Base-by-base conservation (phyloP, 1,140 invertebrate genomes). In the Drosophila baimaii region DNA sequence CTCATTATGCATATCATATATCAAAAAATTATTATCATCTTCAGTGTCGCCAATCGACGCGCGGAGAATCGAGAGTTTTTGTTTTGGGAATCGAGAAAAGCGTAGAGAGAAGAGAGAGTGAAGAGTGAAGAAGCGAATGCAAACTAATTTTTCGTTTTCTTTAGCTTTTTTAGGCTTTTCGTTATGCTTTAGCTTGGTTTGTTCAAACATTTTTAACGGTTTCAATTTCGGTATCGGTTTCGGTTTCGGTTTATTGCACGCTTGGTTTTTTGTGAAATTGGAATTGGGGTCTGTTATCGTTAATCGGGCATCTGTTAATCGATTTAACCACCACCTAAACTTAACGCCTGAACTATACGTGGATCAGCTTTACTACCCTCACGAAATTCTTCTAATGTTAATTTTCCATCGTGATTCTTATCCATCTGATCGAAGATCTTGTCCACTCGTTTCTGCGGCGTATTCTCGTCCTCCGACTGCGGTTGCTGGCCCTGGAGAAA, bases 401-500 rank as follows among this genome's bases (percentile, higher is more conserved):
- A 94, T 92, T 97, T 96, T 92, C 99, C 98, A 93, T 99, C 98
- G 93, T 98, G 97, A 92, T 99, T 99, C 93, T 99, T 98, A 93
- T 99, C 98, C 97, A 99, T 98, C 92, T 98, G 97, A 92, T 98
- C 97, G 93, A 99, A 99, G 90, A 99, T 99, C 92, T 98, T 98
- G 92, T 99, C 98, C 33, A 99, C 98, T 90, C 98, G 95, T 88
- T 98, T 98, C 92, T 98, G 97, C 2, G 98, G 97, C 41, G 97
- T 98, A 92, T 98, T 98, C 91, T 99, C 98, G 83, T 98, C 97
- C 86, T 98, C 97, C 13, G 96, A 95, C 62, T 96, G 95, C 25
- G 97, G 96, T 69, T 97, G 96, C 92, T 98, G 97, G 21, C 97
- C 97, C 97, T 97, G 92, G 6, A 15, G 5, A 19, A 6, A 31